phyloP scores from a whole-genome alignment of 2,888 invertebrate genomes.

The Abrostola triplasia region DNA sequence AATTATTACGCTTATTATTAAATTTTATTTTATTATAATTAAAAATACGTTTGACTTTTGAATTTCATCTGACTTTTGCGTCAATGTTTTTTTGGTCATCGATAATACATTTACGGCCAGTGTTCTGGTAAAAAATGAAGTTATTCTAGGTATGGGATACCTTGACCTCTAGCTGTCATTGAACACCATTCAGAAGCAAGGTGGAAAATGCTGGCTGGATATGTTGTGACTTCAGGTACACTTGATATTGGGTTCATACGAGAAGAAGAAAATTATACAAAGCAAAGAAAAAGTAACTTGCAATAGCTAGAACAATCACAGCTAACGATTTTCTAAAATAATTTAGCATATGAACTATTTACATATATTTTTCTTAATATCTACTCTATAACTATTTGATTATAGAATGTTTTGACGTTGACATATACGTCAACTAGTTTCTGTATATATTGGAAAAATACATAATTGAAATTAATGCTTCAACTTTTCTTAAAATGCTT shows the following conservation, averaged over 20 bases:
- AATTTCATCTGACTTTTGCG: conserved; percentile 70
- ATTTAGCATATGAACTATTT: conserved; percentile 20
- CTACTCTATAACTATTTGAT: conserved; percentile 36
- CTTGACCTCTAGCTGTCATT: conserved; percentile 1
- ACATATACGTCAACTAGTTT: conserved; percentile 35
- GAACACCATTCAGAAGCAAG: background rate
- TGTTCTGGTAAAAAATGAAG: conserved; percentile 17
- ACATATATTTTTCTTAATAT: conserved; percentile 15
- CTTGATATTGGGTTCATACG: background rate
- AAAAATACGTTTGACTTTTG: conserved; percentile 75
- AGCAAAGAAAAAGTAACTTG: background rate
- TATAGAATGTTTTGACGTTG: conserved; percentile 46
- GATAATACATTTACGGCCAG: conserved; percentile 41
- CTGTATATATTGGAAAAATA: conserved; percentile 40
- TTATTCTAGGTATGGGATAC: background rate
- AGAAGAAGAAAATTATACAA: background rate
- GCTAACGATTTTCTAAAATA: background rate
- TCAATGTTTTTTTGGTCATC: conserved; percentile 40
- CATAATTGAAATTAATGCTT: conserved; percentile 43
- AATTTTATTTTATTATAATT: conserved; percentile 68
- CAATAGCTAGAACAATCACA: background rate
- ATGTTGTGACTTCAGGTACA: background rate
- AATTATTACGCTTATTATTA: conserved; percentile 72
- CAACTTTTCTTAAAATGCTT: conserved; percentile 59
- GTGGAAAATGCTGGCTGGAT: conserved; percentile 16